Evolutionary conservation across 1,140 invertebrate species (phyloP), one percentile per base, ranked within the genome.

Genomic region (Micrasema minimum): DNA sequence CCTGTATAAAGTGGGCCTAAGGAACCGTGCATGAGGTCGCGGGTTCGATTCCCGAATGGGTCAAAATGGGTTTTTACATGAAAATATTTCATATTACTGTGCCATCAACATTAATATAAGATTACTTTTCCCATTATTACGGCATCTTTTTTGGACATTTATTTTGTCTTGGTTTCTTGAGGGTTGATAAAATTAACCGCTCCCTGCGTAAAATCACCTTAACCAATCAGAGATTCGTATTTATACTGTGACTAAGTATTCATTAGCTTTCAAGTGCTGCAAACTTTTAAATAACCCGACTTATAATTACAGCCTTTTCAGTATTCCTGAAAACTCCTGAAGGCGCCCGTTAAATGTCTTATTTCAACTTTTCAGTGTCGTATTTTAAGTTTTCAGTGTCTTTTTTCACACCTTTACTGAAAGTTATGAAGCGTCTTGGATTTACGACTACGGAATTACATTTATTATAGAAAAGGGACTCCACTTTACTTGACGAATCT

Each of bases 211-310:
- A 43, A 68, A 57, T 57, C 66, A 55, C 66, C 38, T 62, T 62
- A 62, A 45, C 59, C 43, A 62, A 62, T 62, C 59, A 62, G 41
- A 45, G 16, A 11, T 12, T 37, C 14, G 22, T 62, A 62, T 62
- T 62, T 62, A 43, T 46, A 1, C 55, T 59, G 55, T 59, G 20
- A 38, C 37, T 59, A 3, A 20, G 51, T 26, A 41, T 20, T 59
- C 55, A 59, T 41, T 41, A 59, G 55, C 26, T 31, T 31, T 31
- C 31, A 31, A 7, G 22, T 23, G 37, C 35, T 59, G 59, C 26
- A 45, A 62, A 62, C 38, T 62, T 62, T 62, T 62, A 62, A 62
- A 62, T 62, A 62, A 45, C 59, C 23, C 59, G 43, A 62, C 16
- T 62, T 46, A 23, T 62, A 62, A 62, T 62, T 62, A 62, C 23